Conservation (phyloP, 2,888 invertebrate genomes). For the Aphidoletes aphidimyza region DNA sequence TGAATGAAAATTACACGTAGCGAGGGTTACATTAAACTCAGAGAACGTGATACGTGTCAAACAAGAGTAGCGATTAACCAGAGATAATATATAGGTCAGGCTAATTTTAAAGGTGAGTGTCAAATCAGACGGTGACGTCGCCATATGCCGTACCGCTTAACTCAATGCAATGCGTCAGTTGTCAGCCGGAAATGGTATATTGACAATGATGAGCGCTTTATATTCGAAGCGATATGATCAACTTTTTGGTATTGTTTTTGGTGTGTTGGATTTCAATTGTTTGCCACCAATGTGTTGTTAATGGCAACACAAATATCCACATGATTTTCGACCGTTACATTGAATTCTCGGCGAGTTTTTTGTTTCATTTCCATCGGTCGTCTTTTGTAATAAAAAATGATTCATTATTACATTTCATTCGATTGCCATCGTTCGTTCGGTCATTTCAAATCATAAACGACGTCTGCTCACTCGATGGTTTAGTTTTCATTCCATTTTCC, state of each 20-base stretch:
- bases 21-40: too few species aligned
- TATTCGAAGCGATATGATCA: conserved; percentile 19
- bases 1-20: too few species aligned
- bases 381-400: neutral
- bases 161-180: neutral
- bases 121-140: neutral
- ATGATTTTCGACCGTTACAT: neutral
- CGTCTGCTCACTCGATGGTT: neutral
- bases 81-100: too few species aligned
- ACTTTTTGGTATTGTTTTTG: too few species aligned
- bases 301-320: neutral
- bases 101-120: neutral
- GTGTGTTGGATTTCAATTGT: too few species aligned
- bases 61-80: too few species aligned
- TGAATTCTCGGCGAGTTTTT: too few species aligned
- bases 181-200: neutral
- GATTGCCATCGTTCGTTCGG: neutral
- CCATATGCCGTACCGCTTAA: neutral
- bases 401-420: conserved; percentile 1
- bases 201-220: neutral
- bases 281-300: neutral
- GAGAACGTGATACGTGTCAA: neutral
- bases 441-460: conserved; percentile 11
- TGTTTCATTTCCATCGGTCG: neutral
- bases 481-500: neutral